Evolutionary conservation across 1,140 invertebrate genomes (phyloP), one percentile per base, ranked within the genome.

Genomic region (Bactericera cockerelli): DNA sequence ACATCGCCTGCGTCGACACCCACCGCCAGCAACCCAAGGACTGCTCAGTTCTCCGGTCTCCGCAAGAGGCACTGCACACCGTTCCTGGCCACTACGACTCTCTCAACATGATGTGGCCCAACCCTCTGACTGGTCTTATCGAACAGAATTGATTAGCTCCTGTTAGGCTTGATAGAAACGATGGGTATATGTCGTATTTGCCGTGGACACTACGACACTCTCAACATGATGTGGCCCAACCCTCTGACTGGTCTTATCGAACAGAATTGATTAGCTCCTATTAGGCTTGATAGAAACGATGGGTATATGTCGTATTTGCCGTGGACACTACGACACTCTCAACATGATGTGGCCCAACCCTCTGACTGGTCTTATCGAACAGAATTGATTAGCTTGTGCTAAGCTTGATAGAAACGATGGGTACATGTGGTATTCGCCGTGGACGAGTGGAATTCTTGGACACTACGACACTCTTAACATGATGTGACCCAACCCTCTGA

Each of bases 1-100:
- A 86, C 1, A 79, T 92, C 2, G 85, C 87, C 26, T 90, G 89
- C 69, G 89, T 93, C 3, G 83, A 93, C 67, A 93, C 89, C 1
- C 86, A 83, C 63, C 75, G 86, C 55, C 72, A 77, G 14, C 82
- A 85, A 63, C 83, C 84, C 1, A 75, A 75, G 71, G 84, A 85
- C 68, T 85, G 82, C 64, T 80, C 76, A 38, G 73, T 77, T 11
- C 77, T 70, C 60, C 74, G 83, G 11, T 79, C 75, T 4, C 67
- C 77, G 13, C 79, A 79, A 19, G 83, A 86, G 31, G 82, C 82
- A 14, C 67, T 85, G 26, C 66, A 79, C 3, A 86, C 83, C 0
- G 79, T 86, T 4, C 83, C 84, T 1, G 77, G 77, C 4, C 84
- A 86, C 69, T 85, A 77, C 64, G 82, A 86, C 62, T 80, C 79